Evolutionary conservation across 2,113 vertebrate genomes (phyloP), one percentile per base, ranked within the genome.

Genomic region (Elephas maximus): DNA sequence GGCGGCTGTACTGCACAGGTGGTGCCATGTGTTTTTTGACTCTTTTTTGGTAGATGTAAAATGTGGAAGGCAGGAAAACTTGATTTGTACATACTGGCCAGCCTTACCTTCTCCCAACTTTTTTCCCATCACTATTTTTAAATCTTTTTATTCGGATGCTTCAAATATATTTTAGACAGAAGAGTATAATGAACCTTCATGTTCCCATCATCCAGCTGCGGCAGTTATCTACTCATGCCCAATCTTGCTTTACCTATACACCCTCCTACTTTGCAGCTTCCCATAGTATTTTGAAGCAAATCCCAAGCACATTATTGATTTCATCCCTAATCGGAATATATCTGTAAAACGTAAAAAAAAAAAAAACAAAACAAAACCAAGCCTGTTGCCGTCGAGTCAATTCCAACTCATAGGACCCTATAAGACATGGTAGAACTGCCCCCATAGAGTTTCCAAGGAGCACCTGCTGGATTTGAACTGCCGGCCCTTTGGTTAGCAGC

Each of bases 131-230:
- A 30, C 9, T 63, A 24, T 51, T 81, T 74, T 44, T 74, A 73
- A 1, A 2, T 53, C 1, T 60, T 77, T 88, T 28, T 91, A 24
- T 83, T 45, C 37, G 12, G 30, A 1, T 28, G 37, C 53, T 45
- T 83, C 45, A 67, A 1, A 60, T 18, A 1, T 73, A 4, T 33
- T 1, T 78, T 74, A 45, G 26, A 30, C 48, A 17, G 74, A 62
- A 21, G 53, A n/a, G 15, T 51, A 0, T 6, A 6, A 60, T 6
- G 33, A 24, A 0, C 24, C 7, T 48, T 6, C 6, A 0, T 24
- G 18, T 20, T 0, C 79, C 37, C 0, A 0, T 12, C 15, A 5
- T 44, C 33, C 53, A 23, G 12, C 73, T 10, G 30, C 2, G 30
- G 0, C 1, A 12, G 12, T 8, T 11, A 11, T 15, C 65, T 41